Evolutionary conservation across 2,888 invertebrate species (phyloP).

Genomic region (Pecten maximus): DNA sequence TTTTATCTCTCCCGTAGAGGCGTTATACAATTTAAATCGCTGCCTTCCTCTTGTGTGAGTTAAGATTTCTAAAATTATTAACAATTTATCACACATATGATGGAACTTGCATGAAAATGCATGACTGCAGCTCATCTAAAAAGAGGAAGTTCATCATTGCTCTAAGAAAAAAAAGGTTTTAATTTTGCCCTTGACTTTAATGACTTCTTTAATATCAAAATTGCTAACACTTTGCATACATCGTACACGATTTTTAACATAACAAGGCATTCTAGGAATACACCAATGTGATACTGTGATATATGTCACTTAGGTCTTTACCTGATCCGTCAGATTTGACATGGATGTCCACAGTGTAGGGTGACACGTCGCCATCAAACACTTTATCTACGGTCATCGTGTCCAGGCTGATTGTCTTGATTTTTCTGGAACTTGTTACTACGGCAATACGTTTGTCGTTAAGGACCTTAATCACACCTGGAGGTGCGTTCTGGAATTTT

Average conservation of each 20-base stretch:
- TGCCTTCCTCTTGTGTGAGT: conserved; percentile 1
- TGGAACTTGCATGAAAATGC: too few relatives aligned
- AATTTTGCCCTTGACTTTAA: too few relatives aligned
- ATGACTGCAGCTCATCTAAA: too few relatives aligned
- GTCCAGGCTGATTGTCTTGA: conserved; percentile 48
- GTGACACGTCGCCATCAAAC: conserved; percentile 50
- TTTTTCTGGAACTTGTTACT: conserved; percentile 42
- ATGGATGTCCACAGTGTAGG: background rate
- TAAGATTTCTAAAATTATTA: conserved; percentile 33
- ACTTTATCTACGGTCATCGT: conserved; percentile 46
- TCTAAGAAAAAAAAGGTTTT: too few relatives aligned
- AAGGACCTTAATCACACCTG: conserved; percentile 46
- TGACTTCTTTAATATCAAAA: too few relatives aligned
- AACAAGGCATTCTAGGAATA: too few relatives aligned
- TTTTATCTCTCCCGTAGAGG: conserved; percentile 35
- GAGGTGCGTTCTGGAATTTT: conserved; percentile 48
- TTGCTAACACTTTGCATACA: too few relatives aligned
- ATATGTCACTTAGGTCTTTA: background rate
- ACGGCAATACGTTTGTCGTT: conserved; percentile 46
- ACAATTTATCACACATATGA: too few relatives aligned
- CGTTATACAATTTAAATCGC: conserved; percentile 40
- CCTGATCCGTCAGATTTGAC: conserved; percentile 44
- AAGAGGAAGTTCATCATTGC: too few relatives aligned
- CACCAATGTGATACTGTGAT: too few relatives aligned
- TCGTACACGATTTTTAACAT: too few relatives aligned